These are phyloP conservation scores for Pyrrhia umbra DNA, from an alignment of 2,888 invertebrate genomes.

Conservation along the genomic window DNA sequence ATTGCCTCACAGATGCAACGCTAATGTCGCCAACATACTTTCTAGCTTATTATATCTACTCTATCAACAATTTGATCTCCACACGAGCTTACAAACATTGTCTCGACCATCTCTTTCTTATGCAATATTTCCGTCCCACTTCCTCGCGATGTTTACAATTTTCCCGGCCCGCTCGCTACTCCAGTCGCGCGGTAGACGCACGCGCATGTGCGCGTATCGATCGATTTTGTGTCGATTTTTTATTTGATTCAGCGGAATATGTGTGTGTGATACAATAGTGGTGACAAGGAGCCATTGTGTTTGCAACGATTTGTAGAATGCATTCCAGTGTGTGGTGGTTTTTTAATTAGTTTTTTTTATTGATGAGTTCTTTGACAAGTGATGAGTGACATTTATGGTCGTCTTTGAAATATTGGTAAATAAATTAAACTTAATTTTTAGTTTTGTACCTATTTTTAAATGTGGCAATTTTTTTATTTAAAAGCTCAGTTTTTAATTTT, in stretches of 20 bases:
- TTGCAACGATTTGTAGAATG: constrained; percentile 49
- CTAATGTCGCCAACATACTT: background rate
- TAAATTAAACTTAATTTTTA: background rate
- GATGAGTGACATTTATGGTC: constrained; percentile 24
- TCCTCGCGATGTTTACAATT: constrained; percentile 80
- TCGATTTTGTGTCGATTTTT: constrained; percentile 63
- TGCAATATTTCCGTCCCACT: constrained; percentile 67
- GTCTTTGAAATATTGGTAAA: constrained; percentile 34
- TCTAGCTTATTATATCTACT: background rate
- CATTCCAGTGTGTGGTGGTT: constrained; percentile 63
- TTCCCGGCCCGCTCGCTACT: constrained; percentile 72
- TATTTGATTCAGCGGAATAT: constrained; percentile 56
- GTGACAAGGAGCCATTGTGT: constrained; percentile 63
- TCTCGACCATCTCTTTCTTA: constrained; percentile 68
- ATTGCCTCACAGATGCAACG: constrained; percentile 35
- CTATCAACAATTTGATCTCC: constrained; percentile 61
- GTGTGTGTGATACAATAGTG: constrained; percentile 46
- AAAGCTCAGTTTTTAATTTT: constrained; percentile 42
- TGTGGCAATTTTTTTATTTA: background rate
- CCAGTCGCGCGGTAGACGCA: constrained; percentile 73
- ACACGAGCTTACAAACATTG: constrained; percentile 66
- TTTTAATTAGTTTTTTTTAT: constrained; percentile 61
- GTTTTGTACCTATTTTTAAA: background rate
- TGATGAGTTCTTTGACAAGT: constrained; percentile 66
- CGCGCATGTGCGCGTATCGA: constrained; percentile 73